Percentiles rank a stretch among this genome's conserved stretches.
Conservation (phyloP, 2,888 invertebrate species). For the Xestia rhomboidea region DNA sequence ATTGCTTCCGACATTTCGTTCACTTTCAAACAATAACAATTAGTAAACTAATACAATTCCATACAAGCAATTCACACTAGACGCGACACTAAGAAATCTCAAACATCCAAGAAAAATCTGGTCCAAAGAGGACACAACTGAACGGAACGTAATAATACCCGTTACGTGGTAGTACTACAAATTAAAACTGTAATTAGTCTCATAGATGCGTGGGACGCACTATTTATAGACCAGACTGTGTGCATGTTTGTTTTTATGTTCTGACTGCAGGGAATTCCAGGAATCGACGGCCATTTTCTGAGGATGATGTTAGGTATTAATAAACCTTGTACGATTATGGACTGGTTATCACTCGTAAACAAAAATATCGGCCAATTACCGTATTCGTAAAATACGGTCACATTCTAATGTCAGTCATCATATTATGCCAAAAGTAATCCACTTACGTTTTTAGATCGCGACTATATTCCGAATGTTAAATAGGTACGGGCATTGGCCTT, state of each 20-base stretch:
- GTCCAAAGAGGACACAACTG: constrained; percentile 51
- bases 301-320: neutral
- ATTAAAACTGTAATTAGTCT: constrained; percentile 73
- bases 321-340: no score
- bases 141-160: constrained; percentile 57
- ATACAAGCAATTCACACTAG: no score
- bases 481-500: no score
- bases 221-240: constrained; percentile 71
- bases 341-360: neutral
- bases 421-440: no score
- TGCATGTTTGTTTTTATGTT: constrained; percentile 11
- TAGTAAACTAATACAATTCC: neutral
- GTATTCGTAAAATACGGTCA: no score
- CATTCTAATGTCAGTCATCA: no score
- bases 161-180: constrained; percentile 53
- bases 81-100: constrained; percentile 29
- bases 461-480: no score
- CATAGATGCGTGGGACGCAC: constrained; percentile 70
- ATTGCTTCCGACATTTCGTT: neutral
- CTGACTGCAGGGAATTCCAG: constrained; percentile 38
- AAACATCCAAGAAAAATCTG: constrained; percentile 57
- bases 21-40: neutral
- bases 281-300: constrained; percentile 12
- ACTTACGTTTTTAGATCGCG: no score
- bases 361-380: no score